Evolutionary conservation across 2,888 invertebrate genomes (phyloP), one percentile per base, ranked within the genome.

Genomic region (Epistrophe grossulariae): DNA sequence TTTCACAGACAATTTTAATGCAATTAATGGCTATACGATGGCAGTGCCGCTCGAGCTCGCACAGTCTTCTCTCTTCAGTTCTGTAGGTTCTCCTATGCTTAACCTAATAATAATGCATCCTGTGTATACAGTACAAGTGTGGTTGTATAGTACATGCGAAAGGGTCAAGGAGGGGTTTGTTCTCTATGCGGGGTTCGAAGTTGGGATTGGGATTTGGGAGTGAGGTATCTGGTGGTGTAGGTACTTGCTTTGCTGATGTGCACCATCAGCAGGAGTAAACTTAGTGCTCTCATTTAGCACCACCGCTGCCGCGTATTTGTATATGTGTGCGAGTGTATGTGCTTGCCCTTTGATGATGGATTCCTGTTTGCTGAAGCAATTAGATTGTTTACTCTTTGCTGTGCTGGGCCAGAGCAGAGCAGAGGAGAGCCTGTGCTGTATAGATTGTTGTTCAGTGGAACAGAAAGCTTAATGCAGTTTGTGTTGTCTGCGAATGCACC

Each of bases 341-440:
- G 82, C 57, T 78, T 73, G 82, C 59, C 85, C 82, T 85, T 85
- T 83, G 83, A 87, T 83, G 87, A 79, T 76, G 74, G 76, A 79
- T 83, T 87, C 71, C 35, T 79, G 72, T 83, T 87, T 87, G 72
- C 76, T 24, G 38, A 76, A 72, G 87, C 60, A 87, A 87, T 87
- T 87, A 87, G 87, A 79, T 83, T 83, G 87, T 83, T 83, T 87
- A 68, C 79, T 64, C 66, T 72, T 77, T 84, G 48, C 59, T 45
- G 71, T 50, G 5, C 57, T 71, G 60, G 74, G 31, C 45, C 59
- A 38, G 71, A 35, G 5, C 57, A 66, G 60, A 79, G 31, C 45
- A 24, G 70, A 24, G 9, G 24, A 74, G 59, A 45, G 57, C 40
- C 50, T 72, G 71, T 74, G n/a, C 24, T 24, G 24, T 24, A 24